Base-by-base conservation (phyloP, 2,888 invertebrate species). In the Troglohyphantes excavatus region DNA sequence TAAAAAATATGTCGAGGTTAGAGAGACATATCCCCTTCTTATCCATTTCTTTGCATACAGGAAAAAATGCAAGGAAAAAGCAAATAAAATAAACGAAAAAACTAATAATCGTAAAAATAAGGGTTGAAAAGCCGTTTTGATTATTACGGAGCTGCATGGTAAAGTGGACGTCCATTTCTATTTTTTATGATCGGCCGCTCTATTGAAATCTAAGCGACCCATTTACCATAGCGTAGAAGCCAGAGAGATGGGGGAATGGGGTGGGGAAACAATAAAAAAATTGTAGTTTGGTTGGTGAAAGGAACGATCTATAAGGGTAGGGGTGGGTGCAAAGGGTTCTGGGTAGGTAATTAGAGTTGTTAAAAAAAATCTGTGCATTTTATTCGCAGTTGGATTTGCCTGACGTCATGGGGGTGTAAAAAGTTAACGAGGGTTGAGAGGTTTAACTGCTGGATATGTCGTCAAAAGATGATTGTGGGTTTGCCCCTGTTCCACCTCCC, bases 321-420 rank as follows among this genome's bases (percentile, higher is more conserved):
- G 70, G 81, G 87, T 81, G 87, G 87, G 11, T 53, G 65, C 26
- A 70, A 65, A 67, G 82, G 68, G 81, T 82, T 67, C 46, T 82
- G 46, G 88, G 68, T 76, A 82, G 75, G 68, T 88, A 82, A 88
- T 88, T 88, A 88, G 81, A 88, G 67, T 27, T 65, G 59, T 61
- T 81, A 82, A 79, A 82, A 70, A 82, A 75, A 88, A 88, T 82
- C 73, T 82, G 76, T 75, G 68, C 70, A 70, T 88, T 88, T 82
- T 88, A 88, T 75, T 88, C 76, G 75, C 29, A 76, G 82, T 67
- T 73, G 81, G 81, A 67, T 65, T 59, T 26, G 88, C 68, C 61
- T 82, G 76, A 75, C 82, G 82, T 88, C 75, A 68, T 73, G 73
- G 87, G 82, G 70, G 82, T 82, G 81, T 82, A 81, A 82, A 82